Evolutionary conservation across 2,888 invertebrate genomes (phyloP), one percentile per base, ranked within the genome.

Genomic region (Marasmarcha lunaedactyla): DNA sequence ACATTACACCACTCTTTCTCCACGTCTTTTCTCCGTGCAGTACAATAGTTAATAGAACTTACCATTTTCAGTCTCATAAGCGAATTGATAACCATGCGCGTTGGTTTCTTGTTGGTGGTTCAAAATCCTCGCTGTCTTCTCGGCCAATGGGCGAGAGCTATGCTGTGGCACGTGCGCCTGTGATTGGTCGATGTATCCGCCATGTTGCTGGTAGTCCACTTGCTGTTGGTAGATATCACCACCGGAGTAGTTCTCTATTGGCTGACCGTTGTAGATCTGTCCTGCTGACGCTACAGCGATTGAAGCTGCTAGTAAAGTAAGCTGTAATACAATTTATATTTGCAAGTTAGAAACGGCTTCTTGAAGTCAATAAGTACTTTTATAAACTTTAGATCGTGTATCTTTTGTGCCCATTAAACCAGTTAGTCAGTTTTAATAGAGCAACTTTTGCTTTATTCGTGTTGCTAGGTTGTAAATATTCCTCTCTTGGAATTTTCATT

Each of bases 31-130:
- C n/a, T n/a, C n/a, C n/a, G n/a, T n/a, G n/a, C n/a, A n/a, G n/a
- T n/a, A n/a, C n/a, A n/a, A n/a, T n/a, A n/a, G n/a, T n/a, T n/a
- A 30, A 10, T n/a, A 11, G 30, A 2, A 30, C 54, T 62, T 42
- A 78, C 88, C 88, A 58, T 89, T 89, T 49, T 87, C 89, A 46
- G 89, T 89, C 51, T 88, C 88, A 58, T 85, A 89, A 13, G 85
- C 77, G 42, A 71, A 76, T 14, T 68, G 59, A 40, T 81, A 83
- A 30, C 60, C 62, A 30, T 77, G 71, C 0, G 62, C 71, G 40
- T 76, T 54, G 10, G 51, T 63, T 10, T 74, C 69, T 1, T 55
- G 55, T 1, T 63, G 51, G n/a, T 57, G 63, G 7, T 53, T 57
- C 34, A 79, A 36, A 6, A 77, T 73, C 43, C 59, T 72, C 0